Evolutionary conservation across 2,888 invertebrate genomes (phyloP).

Genomic region (Oxyteleia sp.): DNA sequence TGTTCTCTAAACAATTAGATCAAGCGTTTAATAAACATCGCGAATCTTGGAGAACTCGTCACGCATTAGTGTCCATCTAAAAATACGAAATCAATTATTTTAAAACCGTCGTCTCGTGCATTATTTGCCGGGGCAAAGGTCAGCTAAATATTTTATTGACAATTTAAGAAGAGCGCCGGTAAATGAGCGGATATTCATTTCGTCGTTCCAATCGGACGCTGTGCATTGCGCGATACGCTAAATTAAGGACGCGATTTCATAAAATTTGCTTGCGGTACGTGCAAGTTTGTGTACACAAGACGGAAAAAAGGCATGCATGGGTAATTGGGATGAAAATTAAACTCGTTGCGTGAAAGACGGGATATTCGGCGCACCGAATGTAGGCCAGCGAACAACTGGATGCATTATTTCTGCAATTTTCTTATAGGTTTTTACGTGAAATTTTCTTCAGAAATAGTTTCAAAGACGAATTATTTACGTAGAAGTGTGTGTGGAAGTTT

Average conservation of each 20-base stretch:
- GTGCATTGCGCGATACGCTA: not conserved
- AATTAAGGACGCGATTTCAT: too few relatives aligned
- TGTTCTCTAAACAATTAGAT: too few relatives aligned
- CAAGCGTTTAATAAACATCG: not conserved
- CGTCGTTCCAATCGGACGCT: not conserved
- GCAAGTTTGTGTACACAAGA: not conserved
- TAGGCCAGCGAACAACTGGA: constrained; percentile 19
- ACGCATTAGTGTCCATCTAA: constrained; percentile 11
- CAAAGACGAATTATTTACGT: not conserved
- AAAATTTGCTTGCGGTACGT: not conserved
- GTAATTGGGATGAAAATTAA: constrained; percentile 14
- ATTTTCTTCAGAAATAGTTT: not conserved
- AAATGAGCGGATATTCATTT: constrained; percentile 4
- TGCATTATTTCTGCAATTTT: constrained; percentile 9
- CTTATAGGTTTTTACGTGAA: not conserved
- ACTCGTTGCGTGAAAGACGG: constrained; percentile 1
- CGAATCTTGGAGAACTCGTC: not conserved
- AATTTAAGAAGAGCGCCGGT: constrained; percentile 4
- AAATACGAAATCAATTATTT: constrained; percentile 39
- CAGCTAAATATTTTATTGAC: constrained; percentile 38
- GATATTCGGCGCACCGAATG: not conserved
- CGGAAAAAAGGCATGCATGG: not conserved
- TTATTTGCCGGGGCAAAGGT: constrained; percentile 29
- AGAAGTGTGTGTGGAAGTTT: too few relatives aligned
- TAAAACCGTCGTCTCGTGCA: not conserved